Evolutionary conservation across 2,113 vertebrate genomes (phyloP).

Genomic region (Melospiza melodia): DNA sequence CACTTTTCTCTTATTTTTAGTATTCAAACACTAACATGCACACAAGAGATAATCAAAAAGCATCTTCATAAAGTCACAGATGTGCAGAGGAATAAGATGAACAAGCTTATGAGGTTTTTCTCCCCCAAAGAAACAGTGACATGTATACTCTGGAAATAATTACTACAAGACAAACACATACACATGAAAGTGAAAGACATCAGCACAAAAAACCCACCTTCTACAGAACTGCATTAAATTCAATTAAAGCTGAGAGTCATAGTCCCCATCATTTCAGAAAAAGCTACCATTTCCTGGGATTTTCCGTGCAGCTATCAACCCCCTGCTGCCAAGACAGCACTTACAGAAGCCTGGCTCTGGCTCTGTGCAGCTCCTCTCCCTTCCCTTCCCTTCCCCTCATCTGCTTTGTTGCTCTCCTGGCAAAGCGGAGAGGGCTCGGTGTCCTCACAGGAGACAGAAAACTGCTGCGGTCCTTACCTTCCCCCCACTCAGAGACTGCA

Average conservation of each 20-base stretch:
- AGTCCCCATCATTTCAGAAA: background rate
- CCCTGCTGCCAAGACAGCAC: background rate
- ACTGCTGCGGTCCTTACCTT: slow-evolving; percentile 44
- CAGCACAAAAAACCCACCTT: background rate
- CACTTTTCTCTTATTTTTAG: background rate
- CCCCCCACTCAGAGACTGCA: background rate
- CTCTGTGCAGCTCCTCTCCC: slow-evolving; percentile 29
- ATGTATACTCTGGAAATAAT: background rate
- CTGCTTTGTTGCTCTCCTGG: slow-evolving; percentile 26
- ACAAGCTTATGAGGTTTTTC: background rate
- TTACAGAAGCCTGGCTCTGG: slow-evolving; percentile 27
- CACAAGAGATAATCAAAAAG: background rate
- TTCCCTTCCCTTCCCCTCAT: slow-evolving; percentile 29
- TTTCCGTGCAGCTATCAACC: background rate
- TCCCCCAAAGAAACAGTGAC: background rate
- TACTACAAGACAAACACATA: background rate
- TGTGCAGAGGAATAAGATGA: background rate
- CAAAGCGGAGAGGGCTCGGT: background rate
- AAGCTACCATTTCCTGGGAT: background rate
- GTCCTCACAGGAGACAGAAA: background rate
- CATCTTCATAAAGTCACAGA: background rate
- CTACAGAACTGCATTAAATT: background rate
- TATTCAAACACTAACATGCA: background rate
- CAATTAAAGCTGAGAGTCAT: background rate
- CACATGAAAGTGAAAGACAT: background rate